Base-by-base conservation (phyloP, 2,888 invertebrate genomes). In the Plebejus melissa region DNA sequence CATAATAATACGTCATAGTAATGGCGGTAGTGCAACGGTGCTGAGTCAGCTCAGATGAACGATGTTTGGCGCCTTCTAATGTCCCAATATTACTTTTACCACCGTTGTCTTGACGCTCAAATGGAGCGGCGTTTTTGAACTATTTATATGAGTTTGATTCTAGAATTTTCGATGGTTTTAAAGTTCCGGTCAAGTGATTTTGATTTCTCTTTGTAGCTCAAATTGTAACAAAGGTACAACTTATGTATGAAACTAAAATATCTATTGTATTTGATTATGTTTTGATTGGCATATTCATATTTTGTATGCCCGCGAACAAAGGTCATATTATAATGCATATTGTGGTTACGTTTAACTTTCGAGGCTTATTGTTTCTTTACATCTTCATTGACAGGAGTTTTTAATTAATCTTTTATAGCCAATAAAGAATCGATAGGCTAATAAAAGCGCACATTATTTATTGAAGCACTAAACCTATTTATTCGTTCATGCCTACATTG, bases 31-130 rank as follows among this genome's bases (percentile, higher is more conserved):
- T 86, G 88, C 83, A 81, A 80, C 81, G 79, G 79, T 89, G 91
- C 91, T 91, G 92, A 93, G 90, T 92, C 93, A 93, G 91, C 86
- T 80, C 77, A 87, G 81, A 88, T 91, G 89, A 91, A 85, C 85
- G 88, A 80, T 82, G 72, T 85, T 82, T 82, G 88, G 89, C 90
- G 89, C 90, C 89, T 85, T 80, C 84, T 84, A 85, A 80, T 79
- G 72, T 72, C 54, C 46, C 50, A 50, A 72, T 72, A 46, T 70
- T 72, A 54, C 28, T 54, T 54, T 72, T 72, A 72, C 72, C 71
- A 72, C 72, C 72, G 54, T 72, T 72, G 72, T 72, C 54, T 13
- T 70, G 28, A 41, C n/a, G 70, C 11, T 71, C 46, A 46, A 71
- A 46, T 28, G 46, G 32, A 16, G 54, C 72, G 72, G 50, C 32